Evolutionary conservation across 1,140 invertebrate genomes (phyloP), one percentile per base, ranked within the genome.

Genomic region (Drosophila truncata): DNA sequence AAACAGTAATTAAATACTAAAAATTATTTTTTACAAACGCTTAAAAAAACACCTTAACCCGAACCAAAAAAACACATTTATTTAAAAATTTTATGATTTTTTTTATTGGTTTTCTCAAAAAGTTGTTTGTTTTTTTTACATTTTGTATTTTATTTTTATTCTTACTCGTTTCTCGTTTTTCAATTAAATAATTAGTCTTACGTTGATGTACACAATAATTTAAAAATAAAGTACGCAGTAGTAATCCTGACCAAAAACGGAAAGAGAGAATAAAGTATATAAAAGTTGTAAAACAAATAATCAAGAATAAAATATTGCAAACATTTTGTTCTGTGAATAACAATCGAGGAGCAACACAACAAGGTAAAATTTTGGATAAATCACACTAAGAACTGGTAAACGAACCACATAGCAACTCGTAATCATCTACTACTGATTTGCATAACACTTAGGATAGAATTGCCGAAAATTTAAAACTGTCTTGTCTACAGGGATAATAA

Each of bases 181-280:
- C 44, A 88, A 78, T 80, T 88, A 88, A 90, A 90, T 88, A 90
- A 88, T 88, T 90, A 90, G 85, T 88, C 84, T 88, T 88, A 88
- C 78, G 80, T 85, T 90, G 81, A 88, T 90, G 81, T 88, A 90
- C 74, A 88, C 72, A 90, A 90, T 88, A 90, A 90, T 83, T 88
- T 81, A 88, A 81, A 74, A 78, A 55, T 76, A 66, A 85, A 82
- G 67, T 86, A 87, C 65, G 57, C 61, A 39, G 29, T 79, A 33
- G 54, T 79, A 82, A 69, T 64, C 65, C 49, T 67, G 81, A 90
- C 78, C 44, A 47, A 65, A 87, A 87, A 82, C 62, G 55, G 55
- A 78, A 69, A 85, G 63, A 66, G 46, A 58, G 47, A 46, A 54
- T 49, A 42, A 71, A 79, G 65, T 63, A 54, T 50, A 60, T 54